Base-by-base conservation (phyloP, 2,797 vertebrate genomes). In the Tachyglossus aculeatus region DNA sequence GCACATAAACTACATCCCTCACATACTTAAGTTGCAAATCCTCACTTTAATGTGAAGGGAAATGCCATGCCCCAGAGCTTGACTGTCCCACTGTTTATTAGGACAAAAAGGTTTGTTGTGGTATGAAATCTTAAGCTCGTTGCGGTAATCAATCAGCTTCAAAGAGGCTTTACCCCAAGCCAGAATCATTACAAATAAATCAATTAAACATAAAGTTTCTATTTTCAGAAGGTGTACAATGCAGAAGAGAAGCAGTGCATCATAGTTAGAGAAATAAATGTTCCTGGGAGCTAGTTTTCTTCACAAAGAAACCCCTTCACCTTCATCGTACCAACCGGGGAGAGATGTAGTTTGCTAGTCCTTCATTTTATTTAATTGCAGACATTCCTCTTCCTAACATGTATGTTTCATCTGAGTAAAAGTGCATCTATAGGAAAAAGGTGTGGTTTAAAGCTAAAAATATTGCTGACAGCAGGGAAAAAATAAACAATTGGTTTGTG, bases 41-140 rank as follows among this genome's bases (percentile, higher is more conserved):
- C 94, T 94, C 92, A 89, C 94, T 94, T 94, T 94, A 92, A 94
- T 93, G 90, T 90, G 92, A 90, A 93, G 91, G 90, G 92, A 92
- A 94, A 90, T 90, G 92, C 93, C 84, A 86, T 91, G 90, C 90
- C 93, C 91, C 77, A 86, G 92, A 94, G 94, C 93, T 94, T 94
- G 95, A 94, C 94, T 92, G 93, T 91, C 92, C 93, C 90, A 75
- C 86, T 91, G 93, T 94, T 94, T 94, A 94, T 96, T 94, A 94
- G 94, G 92, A 94, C 93, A 94, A 94, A 95, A 94, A 95, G 94
- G 94, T 92, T 95, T 95, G 94, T 95, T 94, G 93, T 93, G 93
- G 91, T 93, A 93, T 93, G 93, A 94, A 95, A 95, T 93, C 93
- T 92, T 93, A 91, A 91, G 90, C 91, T 90, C 90, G 93, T 93